A percentile compares a stretch with the other conserved stretches of the same genome.
Conservation (phyloP, 2,797 vertebrate species). For the Pachyuromys duprasi region DNA sequence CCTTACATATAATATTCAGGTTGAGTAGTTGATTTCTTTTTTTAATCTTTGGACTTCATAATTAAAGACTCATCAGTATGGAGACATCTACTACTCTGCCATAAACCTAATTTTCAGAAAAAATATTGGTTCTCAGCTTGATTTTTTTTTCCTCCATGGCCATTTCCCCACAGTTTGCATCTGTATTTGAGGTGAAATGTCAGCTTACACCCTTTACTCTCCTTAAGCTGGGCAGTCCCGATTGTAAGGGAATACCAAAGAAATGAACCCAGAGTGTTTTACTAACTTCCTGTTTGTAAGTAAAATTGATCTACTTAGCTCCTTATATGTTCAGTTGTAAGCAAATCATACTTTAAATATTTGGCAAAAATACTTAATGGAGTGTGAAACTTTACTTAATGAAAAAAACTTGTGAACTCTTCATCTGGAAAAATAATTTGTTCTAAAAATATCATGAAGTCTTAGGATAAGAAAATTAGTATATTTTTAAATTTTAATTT, state of each 20-base stretch:
- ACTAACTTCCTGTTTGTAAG: neutral
- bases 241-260: neutral
- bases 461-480: constrained; percentile 17
- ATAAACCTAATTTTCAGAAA: constrained; percentile 18
- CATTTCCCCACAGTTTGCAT: neutral
- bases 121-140: neutral
- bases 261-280: neutral
- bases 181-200: neutral
- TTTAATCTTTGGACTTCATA: neutral
- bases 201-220: neutral
- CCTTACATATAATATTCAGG: constrained; percentile 4
- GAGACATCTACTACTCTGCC: neutral
- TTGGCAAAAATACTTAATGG: constrained; percentile 41
- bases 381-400: constrained; percentile 6
- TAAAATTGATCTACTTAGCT: neutral
- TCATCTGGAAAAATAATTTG: constrained; percentile 30
- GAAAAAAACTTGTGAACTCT: neutral
- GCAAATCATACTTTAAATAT: constrained; percentile 8
- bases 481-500: neutral
- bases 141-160: neutral
- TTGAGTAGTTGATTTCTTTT: neutral
- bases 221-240: neutral
- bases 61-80: neutral
- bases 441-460: constrained; percentile 46
- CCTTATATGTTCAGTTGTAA: neutral